These are phyloP conservation scores for Caranx melampygus DNA, from an alignment of 2,113 vertebrate genomes.

Conservation along the genomic window DNA sequence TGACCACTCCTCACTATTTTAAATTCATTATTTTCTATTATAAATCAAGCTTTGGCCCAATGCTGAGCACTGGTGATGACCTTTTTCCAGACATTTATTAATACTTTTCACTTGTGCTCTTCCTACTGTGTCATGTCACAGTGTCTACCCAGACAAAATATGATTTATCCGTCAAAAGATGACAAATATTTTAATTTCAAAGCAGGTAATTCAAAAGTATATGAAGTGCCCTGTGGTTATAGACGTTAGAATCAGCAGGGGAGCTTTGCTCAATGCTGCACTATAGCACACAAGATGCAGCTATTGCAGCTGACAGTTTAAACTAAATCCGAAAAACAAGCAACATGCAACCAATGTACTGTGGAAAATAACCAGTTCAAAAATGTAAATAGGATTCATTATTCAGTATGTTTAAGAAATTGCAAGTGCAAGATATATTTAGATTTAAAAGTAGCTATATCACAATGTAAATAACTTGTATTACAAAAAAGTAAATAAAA, in stretches of 20 bases:
- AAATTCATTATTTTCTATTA: conserved; percentile 49
- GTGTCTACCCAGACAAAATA: background rate
- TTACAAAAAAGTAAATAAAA: background rate
- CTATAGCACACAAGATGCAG: background rate
- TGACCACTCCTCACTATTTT: conserved; percentile 37
- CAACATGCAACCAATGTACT: background rate
- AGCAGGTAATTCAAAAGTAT: background rate
- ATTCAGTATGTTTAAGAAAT: background rate
- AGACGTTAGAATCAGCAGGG: background rate
- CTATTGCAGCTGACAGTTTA: conserved; percentile 5
- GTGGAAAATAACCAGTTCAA: background rate
- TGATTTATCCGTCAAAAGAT: conserved; percentile 1
- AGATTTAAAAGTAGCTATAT: background rate
- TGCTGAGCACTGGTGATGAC: conserved; percentile 18
- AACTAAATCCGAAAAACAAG: conserved; percentile 1
- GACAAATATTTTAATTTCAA: background rate
- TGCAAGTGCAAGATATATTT: background rate
- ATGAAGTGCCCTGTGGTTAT: background rate
- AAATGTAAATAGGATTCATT: conserved; percentile 1
- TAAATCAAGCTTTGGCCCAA: conserved; percentile 37
- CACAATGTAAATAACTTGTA: background rate
- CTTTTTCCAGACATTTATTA: conserved; percentile 33
- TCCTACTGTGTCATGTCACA: background rate
- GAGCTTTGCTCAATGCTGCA: background rate
- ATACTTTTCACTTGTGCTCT: conserved; percentile 20